Evolutionary conservation across 2,888 invertebrate species (phyloP).

Genomic region (Macroteleia sp.): DNA sequence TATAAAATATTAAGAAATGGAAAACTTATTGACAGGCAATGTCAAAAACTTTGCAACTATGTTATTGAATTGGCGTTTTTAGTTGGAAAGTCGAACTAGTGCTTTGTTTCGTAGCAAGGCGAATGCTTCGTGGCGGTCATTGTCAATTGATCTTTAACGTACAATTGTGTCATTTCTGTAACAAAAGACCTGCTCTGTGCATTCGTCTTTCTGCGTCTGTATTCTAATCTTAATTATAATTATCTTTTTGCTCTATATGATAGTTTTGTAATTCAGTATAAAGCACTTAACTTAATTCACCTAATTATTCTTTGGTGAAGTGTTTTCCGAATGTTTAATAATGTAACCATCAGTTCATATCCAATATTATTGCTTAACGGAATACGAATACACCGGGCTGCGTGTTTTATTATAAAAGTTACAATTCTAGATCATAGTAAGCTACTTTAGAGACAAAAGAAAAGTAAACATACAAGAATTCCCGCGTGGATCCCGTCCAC

Average conservation of each 20-base stretch:
- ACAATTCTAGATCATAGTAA: constrained; percentile 51
- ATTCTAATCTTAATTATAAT: constrained; percentile 28
- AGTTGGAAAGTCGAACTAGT: constrained; percentile 34
- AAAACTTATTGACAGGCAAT: constrained; percentile 67
- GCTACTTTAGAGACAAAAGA: constrained; percentile 63
- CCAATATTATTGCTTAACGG: neutral
- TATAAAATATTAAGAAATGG: constrained; percentile 29
- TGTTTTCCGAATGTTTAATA: neutral
- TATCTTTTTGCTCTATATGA: constrained; percentile 13
- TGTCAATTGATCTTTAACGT: neutral
- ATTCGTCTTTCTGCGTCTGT: constrained; percentile 27
- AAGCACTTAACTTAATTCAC: constrained; percentile 6
- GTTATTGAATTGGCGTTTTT: constrained; percentile 48
- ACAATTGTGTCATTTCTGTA: neutral
- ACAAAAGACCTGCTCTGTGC: neutral
- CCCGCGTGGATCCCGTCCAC: constrained; percentile 57
- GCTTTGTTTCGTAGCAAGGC: constrained; percentile 10
- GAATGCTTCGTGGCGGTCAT: constrained; percentile 12
- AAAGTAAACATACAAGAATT: constrained; percentile 44
- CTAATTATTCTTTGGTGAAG: neutral
- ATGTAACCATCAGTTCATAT: too few species aligned
- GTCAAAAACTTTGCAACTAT: constrained; percentile 70
- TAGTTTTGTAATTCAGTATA: constrained; percentile 27
- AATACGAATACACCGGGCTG: constrained; percentile 52
- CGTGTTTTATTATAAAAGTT: constrained; percentile 55